phyloP scores from a whole-genome alignment of 2,113 vertebrate species.

The Salvelinus sp. region DNA sequence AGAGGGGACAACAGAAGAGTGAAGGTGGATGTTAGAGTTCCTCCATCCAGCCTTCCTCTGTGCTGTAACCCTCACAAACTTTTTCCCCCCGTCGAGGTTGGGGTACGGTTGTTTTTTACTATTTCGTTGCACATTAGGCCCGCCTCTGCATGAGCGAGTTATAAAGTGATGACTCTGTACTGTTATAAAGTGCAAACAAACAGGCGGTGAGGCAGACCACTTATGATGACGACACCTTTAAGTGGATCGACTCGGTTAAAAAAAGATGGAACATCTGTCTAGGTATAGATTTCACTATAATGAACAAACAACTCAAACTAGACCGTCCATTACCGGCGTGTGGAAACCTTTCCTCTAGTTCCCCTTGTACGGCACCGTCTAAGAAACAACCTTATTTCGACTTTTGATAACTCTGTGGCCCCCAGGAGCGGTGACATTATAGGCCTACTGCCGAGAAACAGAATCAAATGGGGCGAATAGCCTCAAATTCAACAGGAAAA shows the following conservation, averaged over 20 bases:
- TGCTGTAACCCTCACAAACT: too few relatives aligned
- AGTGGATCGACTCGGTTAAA: neutral
- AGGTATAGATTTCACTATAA: constrained; percentile 37
- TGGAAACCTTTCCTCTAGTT: constrained; percentile 57
- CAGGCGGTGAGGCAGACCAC: neutral
- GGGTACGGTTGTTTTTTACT: too few relatives aligned
- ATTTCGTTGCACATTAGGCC: too few relatives aligned
- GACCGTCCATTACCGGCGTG: constrained; percentile 50
- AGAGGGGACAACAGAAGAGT: too few relatives aligned
- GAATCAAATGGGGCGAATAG: neutral
- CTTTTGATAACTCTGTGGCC: neutral
- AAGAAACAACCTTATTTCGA: neutral
- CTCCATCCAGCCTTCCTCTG: too few relatives aligned
- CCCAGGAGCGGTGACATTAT: too few relatives aligned
- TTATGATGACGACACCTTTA: neutral
- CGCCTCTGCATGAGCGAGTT: too few relatives aligned
- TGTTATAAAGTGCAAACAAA: neutral
- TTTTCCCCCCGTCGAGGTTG: too few relatives aligned
- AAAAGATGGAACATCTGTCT: constrained; percentile 55
- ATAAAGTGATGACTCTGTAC: neutral
- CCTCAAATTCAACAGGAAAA: neutral
- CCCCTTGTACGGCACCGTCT: neutral
- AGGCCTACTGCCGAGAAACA: too few relatives aligned
- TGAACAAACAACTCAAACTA: constrained; percentile 52
- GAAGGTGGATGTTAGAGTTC: too few relatives aligned